A percentile compares a stretch with the other conserved stretches of the same genome.
Conservation (phyloP, 1,140 invertebrate genomes). For the Chionoecetes opilio region DNA sequence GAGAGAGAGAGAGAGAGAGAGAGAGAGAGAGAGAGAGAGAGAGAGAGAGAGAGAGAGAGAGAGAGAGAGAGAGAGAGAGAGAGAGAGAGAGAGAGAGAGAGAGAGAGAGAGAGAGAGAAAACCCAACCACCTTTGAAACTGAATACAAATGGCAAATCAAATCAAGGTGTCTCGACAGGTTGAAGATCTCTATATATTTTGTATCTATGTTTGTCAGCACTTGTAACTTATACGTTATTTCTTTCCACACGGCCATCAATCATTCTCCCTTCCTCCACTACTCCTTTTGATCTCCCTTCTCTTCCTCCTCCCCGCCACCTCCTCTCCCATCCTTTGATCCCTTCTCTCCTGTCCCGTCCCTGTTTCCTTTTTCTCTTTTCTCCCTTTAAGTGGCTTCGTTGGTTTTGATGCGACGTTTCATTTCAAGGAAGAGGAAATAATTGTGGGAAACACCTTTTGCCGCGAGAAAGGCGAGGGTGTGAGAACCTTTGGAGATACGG, state of each 20-base stretch:
- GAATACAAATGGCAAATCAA: neutral
- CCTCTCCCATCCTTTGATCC: neutral
- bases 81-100: constrained; percentile 56
- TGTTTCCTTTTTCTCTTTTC: neutral
- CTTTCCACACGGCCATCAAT: neutral
- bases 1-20: constrained; percentile 58
- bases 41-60: constrained; percentile 27
- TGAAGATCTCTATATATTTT: neutral
- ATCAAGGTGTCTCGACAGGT: neutral
- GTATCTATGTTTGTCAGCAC: neutral
- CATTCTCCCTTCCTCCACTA: constrained; percentile 36
- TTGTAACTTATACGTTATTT: neutral
- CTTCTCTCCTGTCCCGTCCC: neutral
- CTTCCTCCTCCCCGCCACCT: neutral
- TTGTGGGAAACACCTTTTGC: neutral
- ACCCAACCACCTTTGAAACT: neutral
- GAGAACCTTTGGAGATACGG: neutral
- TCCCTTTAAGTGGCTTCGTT: neutral
- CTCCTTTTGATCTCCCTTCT: neutral
- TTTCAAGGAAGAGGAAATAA: neutral
- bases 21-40: constrained; percentile 48
- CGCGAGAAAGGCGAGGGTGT: neutral
- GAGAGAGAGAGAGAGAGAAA: constrained; percentile 53
- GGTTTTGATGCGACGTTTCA: neutral
- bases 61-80: constrained; percentile 59